Percentiles rank a stretch among this genome's conserved stretches.
Conservation (phyloP, 1,140 invertebrate genomes). For the Trichoplusia ni region DNA sequence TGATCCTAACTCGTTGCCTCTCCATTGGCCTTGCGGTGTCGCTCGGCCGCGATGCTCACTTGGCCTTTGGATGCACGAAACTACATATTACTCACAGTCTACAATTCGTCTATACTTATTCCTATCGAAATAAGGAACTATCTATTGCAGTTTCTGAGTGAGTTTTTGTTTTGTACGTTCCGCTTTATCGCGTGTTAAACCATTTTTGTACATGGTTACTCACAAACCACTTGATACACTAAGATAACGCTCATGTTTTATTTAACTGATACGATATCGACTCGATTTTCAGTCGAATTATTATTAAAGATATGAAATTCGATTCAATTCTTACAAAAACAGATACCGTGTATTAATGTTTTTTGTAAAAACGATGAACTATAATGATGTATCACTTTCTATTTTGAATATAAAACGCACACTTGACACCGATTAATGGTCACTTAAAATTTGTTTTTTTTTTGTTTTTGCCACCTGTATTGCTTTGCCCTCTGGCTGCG, state of each 20-base stretch:
- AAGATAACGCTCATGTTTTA: slow-evolving; percentile 28
- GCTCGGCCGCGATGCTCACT: slow-evolving; percentile 32
- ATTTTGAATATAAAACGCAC: slow-evolving; percentile 10
- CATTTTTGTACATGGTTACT: neutral
- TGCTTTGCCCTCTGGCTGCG: slow-evolving; percentile 75
- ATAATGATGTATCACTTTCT: too few species aligned
- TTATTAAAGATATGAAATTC: neutral
- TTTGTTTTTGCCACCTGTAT: slow-evolving; percentile 66
- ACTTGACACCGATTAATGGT: slow-evolving; percentile 4
- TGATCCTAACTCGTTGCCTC: slow-evolving; percentile 20
- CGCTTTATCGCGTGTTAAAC: slow-evolving; percentile 1
- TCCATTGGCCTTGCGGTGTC: slow-evolving; percentile 47
- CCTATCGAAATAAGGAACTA: too few species aligned
- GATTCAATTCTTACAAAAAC: too few species aligned
- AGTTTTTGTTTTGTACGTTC: neutral
- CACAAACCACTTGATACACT: slow-evolving; percentile 10
- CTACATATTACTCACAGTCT: slow-evolving; percentile 4
- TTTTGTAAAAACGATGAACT: neutral
- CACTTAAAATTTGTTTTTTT: slow-evolving; percentile 4
- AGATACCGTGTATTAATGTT: neutral
- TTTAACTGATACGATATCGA: slow-evolving; percentile 28
- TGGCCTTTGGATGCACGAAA: slow-evolving; percentile 41
- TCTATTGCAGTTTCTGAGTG: neutral
- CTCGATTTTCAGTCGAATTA: slow-evolving; percentile 7
- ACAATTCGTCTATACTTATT: too few species aligned